These are phyloP conservation scores for Trisateles emortualis DNA, from an alignment of 2,888 invertebrate species.

Conservation along the genomic window DNA sequence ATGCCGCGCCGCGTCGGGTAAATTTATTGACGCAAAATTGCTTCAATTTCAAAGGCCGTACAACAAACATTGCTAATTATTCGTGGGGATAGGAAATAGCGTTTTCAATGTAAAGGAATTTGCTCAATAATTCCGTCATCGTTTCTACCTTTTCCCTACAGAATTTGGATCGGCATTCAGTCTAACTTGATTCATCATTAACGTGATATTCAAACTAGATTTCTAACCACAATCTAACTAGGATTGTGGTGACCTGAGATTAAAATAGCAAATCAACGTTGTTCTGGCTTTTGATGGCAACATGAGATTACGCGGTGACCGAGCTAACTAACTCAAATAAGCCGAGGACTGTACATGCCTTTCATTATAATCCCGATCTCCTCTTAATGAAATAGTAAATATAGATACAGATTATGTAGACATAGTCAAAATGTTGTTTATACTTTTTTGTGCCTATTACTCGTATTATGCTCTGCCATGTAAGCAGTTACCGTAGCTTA, in stretches of 20 bases:
- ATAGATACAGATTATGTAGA: too few relatives aligned
- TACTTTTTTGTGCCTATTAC: too few relatives aligned
- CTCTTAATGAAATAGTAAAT: too few relatives aligned
- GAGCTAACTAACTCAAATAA: too few relatives aligned
- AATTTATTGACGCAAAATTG: constrained; percentile 56
- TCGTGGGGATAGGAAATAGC: constrained; percentile 15
- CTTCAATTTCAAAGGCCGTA: constrained; percentile 50
- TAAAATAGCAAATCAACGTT: not conserved
- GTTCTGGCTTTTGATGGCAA: not conserved
- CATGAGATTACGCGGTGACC: not conserved
- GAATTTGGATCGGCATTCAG: constrained; percentile 6
- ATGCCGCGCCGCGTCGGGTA: constrained; percentile 22
- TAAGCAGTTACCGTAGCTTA: too few relatives aligned
- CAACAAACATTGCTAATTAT: constrained; percentile 46
- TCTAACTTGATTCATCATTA: not conserved
- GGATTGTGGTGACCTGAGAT: not conserved
- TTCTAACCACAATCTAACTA: constrained; percentile 1
- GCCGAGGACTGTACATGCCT: too few relatives aligned
- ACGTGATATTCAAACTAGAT: not conserved
- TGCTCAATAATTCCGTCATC: constrained; percentile 2
- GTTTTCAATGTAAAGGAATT: constrained; percentile 9
- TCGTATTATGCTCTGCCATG: too few relatives aligned
- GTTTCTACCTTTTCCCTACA: not conserved
- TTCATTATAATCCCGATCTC: too few relatives aligned
- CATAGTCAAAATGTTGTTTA: too few relatives aligned